These are phyloP conservation scores for Dendroctonus ponderosae DNA, from an alignment of 1,140 invertebrate species.

Conservation along the genomic window DNA sequence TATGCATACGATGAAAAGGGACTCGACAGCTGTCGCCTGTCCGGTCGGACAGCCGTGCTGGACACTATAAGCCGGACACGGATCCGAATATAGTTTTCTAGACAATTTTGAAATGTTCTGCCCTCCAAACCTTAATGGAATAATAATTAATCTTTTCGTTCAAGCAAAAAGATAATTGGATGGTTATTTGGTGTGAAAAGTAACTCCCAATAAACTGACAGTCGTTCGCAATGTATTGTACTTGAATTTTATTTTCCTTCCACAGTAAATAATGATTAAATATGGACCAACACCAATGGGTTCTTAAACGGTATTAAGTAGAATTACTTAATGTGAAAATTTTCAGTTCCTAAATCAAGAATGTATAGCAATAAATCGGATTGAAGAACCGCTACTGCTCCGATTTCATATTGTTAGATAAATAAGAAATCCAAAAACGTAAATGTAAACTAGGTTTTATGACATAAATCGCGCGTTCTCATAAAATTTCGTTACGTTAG, in stretches of 20 bases:
- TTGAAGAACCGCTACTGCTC: background rate
- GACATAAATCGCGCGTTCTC: background rate
- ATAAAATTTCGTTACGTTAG: background rate
- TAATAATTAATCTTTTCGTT: slow-evolving; percentile 33
- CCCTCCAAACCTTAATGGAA: slow-evolving; percentile 22
- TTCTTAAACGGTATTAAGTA: background rate
- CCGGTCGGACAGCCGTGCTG: slow-evolving; percentile 13
- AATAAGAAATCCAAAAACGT: background rate
- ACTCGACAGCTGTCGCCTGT: slow-evolving; percentile 30
- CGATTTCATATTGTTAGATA: background rate
- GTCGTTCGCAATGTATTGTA: background rate
- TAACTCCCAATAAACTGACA: slow-evolving; percentile 1
- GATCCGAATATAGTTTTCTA: slow-evolving; percentile 32
- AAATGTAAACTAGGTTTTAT: slow-evolving; percentile 1
- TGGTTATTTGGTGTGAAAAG: background rate
- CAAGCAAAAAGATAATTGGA: too few species aligned
- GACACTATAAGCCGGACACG: slow-evolving; percentile 31
- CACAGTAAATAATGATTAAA: background rate
- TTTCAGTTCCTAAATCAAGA: background rate
- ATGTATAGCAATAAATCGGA: background rate
- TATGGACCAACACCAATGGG: background rate
- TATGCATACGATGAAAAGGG: slow-evolving; percentile 34
- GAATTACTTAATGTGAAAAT: background rate
- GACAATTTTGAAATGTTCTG: slow-evolving; percentile 18
- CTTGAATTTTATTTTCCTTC: background rate